Percentiles rank a stretch among this genome's conserved stretches.
Conservation (phyloP, 2,797 vertebrate genomes). For the Halcyon chelicuti region DNA sequence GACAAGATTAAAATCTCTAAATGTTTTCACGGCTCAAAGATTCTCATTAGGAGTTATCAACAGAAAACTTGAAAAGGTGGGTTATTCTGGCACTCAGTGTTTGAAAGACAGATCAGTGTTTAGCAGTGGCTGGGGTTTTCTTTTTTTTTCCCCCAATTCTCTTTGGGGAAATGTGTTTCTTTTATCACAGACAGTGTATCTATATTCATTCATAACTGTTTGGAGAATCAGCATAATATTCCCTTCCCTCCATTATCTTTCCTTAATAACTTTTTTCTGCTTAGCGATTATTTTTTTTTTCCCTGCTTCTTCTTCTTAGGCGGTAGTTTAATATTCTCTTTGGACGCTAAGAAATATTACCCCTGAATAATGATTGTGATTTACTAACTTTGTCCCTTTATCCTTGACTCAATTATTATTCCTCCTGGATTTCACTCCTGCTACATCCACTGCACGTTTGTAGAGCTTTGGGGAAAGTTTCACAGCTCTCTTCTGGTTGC, state of each 20-base stretch:
- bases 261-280: slow-evolving; percentile 58
- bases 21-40: slow-evolving; percentile 38
- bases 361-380: slow-evolving; percentile 34
- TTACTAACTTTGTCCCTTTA: slow-evolving; percentile 52
- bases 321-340: slow-evolving; percentile 55
- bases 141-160: background rate
- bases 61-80: slow-evolving; percentile 37
- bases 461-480: background rate
- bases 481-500: background rate
- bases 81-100: background rate
- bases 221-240: slow-evolving; percentile 62
- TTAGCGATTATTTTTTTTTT: background rate
- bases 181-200: slow-evolving; percentile 50
- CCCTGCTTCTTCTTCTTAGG: background rate
- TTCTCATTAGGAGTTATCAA: slow-evolving; percentile 62
- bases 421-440: slow-evolving; percentile 1
- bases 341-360: slow-evolving; percentile 55
- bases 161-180: slow-evolving; percentile 44
- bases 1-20: slow-evolving; percentile 53
- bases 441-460: background rate
- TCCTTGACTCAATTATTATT: slow-evolving; percentile 41
- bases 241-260: slow-evolving; percentile 51
- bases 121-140: background rate
- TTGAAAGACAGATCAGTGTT: slow-evolving; percentile 19
- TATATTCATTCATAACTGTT: slow-evolving; percentile 61